These are phyloP conservation scores for Anisognathus igniventris DNA, from an alignment of 2,797 vertebrate genomes.

Conservation along the genomic window DNA sequence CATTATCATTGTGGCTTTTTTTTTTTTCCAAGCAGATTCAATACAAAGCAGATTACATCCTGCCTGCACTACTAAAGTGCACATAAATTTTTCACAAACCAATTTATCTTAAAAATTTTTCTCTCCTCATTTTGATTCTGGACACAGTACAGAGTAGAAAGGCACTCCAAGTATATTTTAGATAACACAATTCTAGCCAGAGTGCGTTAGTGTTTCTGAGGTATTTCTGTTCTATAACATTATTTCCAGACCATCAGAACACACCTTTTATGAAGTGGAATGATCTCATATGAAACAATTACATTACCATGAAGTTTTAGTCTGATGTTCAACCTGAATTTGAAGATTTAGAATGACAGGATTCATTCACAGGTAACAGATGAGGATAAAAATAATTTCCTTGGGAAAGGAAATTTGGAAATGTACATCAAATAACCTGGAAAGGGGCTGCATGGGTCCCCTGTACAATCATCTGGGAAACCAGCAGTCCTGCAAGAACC, in stretches of 20 bases:
- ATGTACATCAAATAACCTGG: not conserved
- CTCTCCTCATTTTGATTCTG: slow-evolving; percentile 73
- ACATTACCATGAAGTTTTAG: not conserved
- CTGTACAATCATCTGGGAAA: not conserved
- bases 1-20: slow-evolving; percentile 68
- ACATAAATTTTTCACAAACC: slow-evolving; percentile 88
- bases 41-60: slow-evolving; percentile 79
- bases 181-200: slow-evolving; percentile 41
- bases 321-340: not conserved
- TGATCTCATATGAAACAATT: slow-evolving; percentile 22
- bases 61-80: slow-evolving; percentile 72
- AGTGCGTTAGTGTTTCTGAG: slow-evolving; percentile 21
- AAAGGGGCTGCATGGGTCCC: not conserved
- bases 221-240: not conserved
- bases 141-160: slow-evolving; percentile 60
- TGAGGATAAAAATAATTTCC: not conserved
- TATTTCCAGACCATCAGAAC: slow-evolving; percentile 29
- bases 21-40: slow-evolving; percentile 67
- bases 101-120: slow-evolving; percentile 84
- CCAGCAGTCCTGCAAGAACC: not conserved
- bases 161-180: slow-evolving; percentile 58
- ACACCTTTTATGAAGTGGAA: slow-evolving; percentile 17
- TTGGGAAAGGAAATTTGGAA: not conserved
- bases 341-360: not conserved
- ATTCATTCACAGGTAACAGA: not conserved